Percentiles rank a stretch among this genome's conserved stretches.
Conservation (phyloP, 1,140 invertebrate species). For the Ephestia elutella region DNA sequence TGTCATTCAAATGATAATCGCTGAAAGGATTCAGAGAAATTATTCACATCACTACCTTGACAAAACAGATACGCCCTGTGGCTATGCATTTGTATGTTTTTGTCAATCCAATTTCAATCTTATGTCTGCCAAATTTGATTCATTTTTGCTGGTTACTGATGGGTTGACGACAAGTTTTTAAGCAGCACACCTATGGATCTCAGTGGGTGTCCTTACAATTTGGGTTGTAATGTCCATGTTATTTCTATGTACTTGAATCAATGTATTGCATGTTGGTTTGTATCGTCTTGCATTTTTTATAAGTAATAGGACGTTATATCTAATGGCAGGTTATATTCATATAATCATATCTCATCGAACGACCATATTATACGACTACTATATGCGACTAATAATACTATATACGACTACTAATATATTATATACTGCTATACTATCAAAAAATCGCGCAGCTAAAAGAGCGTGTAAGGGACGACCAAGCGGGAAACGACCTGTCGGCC, state of each 20-base stretch:
- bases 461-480: too few species aligned
- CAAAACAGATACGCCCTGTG: constrained; percentile 71
- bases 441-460: too few species aligned
- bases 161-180: constrained; percentile 25
- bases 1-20: constrained; percentile 72
- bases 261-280: constrained; percentile 9
- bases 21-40: constrained; percentile 65
- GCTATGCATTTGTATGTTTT: constrained; percentile 44
- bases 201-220: constrained; percentile 58
- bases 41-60: constrained; percentile 68
- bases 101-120: background rate
- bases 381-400: too few species aligned
- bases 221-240: constrained; percentile 45
- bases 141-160: constrained; percentile 14
- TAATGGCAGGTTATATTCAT: too few species aligned
- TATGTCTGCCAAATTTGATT: background rate
- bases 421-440: too few species aligned
- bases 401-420: too few species aligned
- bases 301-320: too few species aligned
- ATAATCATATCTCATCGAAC: too few species aligned
- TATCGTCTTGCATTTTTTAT: background rate
- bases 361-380: too few species aligned
- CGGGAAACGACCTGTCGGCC: too few species aligned
- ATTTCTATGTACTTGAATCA: constrained; percentile 11
- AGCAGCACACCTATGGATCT: constrained; percentile 54